Conservation (phyloP, 2,797 vertebrate genomes). For the Rachycentron canadum region DNA sequence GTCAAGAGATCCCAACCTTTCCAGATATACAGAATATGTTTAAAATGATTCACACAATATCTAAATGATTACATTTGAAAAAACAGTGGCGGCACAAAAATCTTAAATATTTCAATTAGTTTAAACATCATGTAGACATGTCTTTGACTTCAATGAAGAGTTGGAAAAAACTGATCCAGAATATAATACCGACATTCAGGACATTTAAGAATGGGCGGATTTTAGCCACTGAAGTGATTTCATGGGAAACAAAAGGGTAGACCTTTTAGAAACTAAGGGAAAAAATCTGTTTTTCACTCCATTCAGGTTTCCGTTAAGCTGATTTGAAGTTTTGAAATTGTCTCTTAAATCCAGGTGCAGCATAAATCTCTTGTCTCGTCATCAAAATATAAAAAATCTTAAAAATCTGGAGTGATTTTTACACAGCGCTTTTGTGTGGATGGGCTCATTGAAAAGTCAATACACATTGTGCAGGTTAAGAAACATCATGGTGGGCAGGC, state of each 20-base stretch:
- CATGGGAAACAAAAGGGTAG: too few relatives aligned
- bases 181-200: too few relatives aligned
- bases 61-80: neutral
- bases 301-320: too few relatives aligned
- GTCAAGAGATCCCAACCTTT: neutral
- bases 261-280: too few relatives aligned
- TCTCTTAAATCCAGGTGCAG: neutral
- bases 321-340: neutral
- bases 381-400: too few relatives aligned
- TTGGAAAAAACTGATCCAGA: neutral
- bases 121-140: too few relatives aligned
- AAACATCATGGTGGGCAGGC: constrained; percentile 31
- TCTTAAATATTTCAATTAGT: neutral
- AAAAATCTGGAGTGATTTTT: neutral
- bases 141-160: neutral
- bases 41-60: too few relatives aligned
- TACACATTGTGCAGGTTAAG: neutral
- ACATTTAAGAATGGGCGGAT: too few relatives aligned
- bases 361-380: neutral
- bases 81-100: neutral
- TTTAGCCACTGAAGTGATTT: too few relatives aligned
- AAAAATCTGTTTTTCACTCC: neutral
- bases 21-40: neutral
- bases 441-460: neutral
- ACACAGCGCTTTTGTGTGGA: neutral